phyloP scores from a whole-genome alignment of 2,888 invertebrate genomes.

The Euproctis similis region DNA sequence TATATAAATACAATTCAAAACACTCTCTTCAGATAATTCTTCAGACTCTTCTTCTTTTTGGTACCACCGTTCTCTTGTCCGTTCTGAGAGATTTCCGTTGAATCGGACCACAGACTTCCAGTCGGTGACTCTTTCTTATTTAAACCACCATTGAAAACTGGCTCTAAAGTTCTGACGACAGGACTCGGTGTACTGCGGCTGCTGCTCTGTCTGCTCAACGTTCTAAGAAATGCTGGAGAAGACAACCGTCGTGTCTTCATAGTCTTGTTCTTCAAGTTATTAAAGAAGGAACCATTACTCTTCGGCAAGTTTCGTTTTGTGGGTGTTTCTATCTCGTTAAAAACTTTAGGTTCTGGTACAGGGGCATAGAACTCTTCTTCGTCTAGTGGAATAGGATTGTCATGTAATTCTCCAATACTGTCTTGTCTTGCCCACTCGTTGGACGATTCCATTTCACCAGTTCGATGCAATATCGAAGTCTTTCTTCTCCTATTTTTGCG shows the following conservation, averaged over 20 bases:
- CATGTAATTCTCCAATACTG: constrained; percentile 54
- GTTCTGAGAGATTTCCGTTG: constrained; percentile 61
- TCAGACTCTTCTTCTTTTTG: constrained; percentile 79
- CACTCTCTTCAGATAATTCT: constrained; percentile 86
- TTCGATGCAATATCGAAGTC: constrained; percentile 55
- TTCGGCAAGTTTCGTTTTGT: constrained; percentile 51
- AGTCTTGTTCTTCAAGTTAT: constrained; percentile 62
- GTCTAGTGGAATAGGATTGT: constrained; percentile 72
- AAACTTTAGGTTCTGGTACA: constrained; percentile 59
- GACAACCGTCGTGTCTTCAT: constrained; percentile 73
- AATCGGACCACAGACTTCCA: constrained; percentile 65
- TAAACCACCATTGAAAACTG: constrained; percentile 55
- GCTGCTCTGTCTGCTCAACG: constrained; percentile 71
- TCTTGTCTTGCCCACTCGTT: constrained; percentile 49
- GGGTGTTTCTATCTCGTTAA: constrained; percentile 37
- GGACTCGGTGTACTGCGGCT: constrained; percentile 60
- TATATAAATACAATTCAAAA: constrained; percentile 74
- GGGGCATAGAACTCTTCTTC: constrained; percentile 74
- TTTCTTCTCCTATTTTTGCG: constrained; percentile 69
- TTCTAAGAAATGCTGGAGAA: constrained; percentile 77
- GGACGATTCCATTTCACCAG: constrained; percentile 50
- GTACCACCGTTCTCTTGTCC: constrained; percentile 44
- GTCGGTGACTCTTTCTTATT: constrained; percentile 62
- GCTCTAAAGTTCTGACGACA: constrained; percentile 45
- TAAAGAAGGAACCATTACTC: constrained; percentile 67